These are phyloP conservation scores for Microcebus griseorufus DNA, from an alignment of 2,113 vertebrate genomes.

Conservation along the genomic window DNA sequence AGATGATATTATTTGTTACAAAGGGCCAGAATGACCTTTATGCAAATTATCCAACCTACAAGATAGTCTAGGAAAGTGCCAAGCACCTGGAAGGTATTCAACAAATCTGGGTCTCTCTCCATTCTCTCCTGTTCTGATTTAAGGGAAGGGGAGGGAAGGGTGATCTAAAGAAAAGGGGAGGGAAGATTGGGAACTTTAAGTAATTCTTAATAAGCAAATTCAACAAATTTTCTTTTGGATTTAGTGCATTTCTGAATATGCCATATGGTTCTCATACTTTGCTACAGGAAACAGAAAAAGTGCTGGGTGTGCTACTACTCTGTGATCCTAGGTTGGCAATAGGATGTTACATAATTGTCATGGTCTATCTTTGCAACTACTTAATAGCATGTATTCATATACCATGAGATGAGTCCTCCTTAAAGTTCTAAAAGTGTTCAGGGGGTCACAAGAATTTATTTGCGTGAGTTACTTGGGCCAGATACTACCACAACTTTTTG, in stretches of 20 bases:
- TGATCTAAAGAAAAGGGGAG: rapidly evolving
- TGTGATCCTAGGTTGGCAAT: rapidly evolving
- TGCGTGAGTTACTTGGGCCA: neutral
- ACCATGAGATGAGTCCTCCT: too few relatives aligned
- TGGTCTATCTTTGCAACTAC: neutral
- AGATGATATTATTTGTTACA: neutral
- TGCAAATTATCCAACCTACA: too few relatives aligned
- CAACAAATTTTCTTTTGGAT: neutral
- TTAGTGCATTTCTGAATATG: neutral
- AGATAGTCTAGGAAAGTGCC: too few relatives aligned
- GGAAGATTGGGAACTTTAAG: neutral
- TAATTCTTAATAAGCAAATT: neutral
- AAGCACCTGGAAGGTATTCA: neutral
- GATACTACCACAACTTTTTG: neutral
- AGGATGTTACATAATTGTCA: rapidly evolving
- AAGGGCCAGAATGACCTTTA: neutral
- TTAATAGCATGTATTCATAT: rapidly evolving
- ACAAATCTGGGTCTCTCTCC: neutral
- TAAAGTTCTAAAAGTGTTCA: rapidly evolving
- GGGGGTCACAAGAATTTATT: neutral
- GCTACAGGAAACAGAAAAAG: neutral
- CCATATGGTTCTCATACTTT: neutral
- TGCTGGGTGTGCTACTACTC: too few relatives aligned
- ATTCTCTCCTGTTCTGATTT: neutral
- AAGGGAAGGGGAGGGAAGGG: neutral